Evolutionary conservation across 1,140 invertebrate genomes (phyloP).

Genomic region (Mylabris phalerata): DNA sequence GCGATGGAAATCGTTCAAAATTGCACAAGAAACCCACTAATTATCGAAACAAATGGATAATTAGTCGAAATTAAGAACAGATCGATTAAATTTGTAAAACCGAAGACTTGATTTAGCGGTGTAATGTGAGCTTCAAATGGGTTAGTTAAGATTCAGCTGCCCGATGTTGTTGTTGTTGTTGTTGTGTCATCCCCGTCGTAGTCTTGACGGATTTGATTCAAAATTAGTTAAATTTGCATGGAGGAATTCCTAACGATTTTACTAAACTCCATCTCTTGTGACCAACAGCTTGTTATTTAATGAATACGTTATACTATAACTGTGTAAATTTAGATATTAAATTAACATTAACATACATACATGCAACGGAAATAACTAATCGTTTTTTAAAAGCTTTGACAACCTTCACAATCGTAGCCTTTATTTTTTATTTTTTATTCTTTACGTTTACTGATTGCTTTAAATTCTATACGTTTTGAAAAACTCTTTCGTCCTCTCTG

Average conservation of each 20-base stretch:
- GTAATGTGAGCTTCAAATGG: slow-evolving; percentile 6
- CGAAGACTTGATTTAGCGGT: slow-evolving; percentile 2
- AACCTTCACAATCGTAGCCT: not conserved
- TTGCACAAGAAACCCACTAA: no score
- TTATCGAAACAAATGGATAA: no score
- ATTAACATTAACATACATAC: no score
- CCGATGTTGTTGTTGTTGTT: slow-evolving; percentile 9
- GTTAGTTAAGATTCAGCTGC: slow-evolving; percentile 14
- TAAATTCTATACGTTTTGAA: not conserved
- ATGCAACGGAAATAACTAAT: no score
- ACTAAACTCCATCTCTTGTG: slow-evolving; percentile 8
- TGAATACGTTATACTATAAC: slow-evolving; percentile 3
- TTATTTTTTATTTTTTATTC: no score
- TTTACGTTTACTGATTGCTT: no score
- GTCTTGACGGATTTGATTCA: slow-evolving; percentile 20
- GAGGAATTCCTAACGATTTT: slow-evolving; percentile 8
- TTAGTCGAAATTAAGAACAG: no score
- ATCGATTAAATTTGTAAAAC: no score
- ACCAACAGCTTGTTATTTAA: slow-evolving; percentile 17
- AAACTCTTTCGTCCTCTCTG: not conserved
- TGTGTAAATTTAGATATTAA: no score
- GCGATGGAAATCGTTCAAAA: no score
- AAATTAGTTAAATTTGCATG: slow-evolving; percentile 28
- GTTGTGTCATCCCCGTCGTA: no score
- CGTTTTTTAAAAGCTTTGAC: no score